Percentiles rank a stretch among this genome's conserved stretches.
These are phyloP conservation scores for Aporophyla lueneburgensis DNA, from an alignment of 2,888 invertebrate genomes.

Conservation along the genomic window DNA sequence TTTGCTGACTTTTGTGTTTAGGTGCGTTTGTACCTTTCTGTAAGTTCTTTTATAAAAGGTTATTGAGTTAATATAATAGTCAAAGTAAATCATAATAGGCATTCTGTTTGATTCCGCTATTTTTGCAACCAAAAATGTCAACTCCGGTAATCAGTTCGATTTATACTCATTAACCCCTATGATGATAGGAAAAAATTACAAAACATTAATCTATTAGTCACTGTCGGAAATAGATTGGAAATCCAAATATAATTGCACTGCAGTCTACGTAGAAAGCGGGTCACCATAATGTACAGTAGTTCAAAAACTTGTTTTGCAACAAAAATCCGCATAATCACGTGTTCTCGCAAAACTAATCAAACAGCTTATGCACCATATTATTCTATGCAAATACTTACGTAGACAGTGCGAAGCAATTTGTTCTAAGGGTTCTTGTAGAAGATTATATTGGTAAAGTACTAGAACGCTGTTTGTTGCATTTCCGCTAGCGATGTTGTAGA, in stretches of 20 bases:
- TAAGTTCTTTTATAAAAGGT: not conserved
- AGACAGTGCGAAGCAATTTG: slow-evolving; percentile 24
- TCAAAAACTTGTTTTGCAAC: slow-evolving; percentile 50
- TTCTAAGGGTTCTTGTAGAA: slow-evolving; percentile 10
- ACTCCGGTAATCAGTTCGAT: not conserved
- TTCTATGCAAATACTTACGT: slow-evolving; percentile 3
- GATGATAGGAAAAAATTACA: slow-evolving; percentile 20
- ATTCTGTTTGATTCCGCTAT: not conserved
- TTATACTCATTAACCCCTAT: slow-evolving; percentile 36
- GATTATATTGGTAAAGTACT: not conserved
- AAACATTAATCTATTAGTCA: slow-evolving; percentile 53
- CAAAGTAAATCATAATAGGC: not conserved
- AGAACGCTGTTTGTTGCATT: not conserved
- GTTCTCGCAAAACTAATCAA: slow-evolving; percentile 15
- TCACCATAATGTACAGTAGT: slow-evolving; percentile 39
- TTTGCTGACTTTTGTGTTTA: not conserved
- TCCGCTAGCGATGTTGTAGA: not conserved
- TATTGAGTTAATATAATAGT: not conserved
- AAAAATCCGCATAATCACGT: slow-evolving; percentile 34
- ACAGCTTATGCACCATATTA: slow-evolving; percentile 20
- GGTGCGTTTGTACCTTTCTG: not conserved
- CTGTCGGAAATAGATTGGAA: slow-evolving; percentile 56
- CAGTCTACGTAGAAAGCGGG: slow-evolving; percentile 64
- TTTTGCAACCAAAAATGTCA: not conserved
- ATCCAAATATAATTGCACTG: slow-evolving; percentile 57